These are phyloP conservation scores for Pampusana beccarii DNA, from an alignment of 2,113 vertebrate genomes.

Conservation along the genomic window DNA sequence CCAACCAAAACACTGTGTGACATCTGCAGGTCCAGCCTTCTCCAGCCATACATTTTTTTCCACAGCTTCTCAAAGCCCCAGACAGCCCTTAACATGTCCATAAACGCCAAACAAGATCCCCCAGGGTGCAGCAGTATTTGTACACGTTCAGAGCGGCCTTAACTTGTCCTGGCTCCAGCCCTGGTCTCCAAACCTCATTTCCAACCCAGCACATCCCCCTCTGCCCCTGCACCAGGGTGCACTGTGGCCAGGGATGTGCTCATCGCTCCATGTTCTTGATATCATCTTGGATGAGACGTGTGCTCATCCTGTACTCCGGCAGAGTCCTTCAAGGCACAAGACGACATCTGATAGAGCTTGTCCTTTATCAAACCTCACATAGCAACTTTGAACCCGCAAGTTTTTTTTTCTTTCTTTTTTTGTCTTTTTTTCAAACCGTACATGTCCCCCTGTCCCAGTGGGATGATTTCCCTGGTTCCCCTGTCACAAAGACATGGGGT, in stretches of 20 bases:
- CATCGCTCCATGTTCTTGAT: not conserved
- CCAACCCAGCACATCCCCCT: not conserved
- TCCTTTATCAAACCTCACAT: not conserved
- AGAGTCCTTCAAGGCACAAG: not conserved
- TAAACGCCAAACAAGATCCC: accelerated
- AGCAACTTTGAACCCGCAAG: not conserved
- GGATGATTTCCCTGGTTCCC: accelerated
- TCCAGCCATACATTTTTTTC: not conserved
- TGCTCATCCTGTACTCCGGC: not conserved
- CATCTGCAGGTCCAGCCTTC: not conserved
- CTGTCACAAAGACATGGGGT: not conserved
- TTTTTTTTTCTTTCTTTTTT: not conserved
- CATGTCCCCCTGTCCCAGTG: not conserved
- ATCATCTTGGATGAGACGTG: not conserved
- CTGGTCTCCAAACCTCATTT: not conserved
- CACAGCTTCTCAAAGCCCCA: not conserved
- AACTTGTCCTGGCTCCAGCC: not conserved
- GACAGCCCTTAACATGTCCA: not conserved
- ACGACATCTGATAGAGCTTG: not conserved
- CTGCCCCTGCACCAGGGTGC: no score
- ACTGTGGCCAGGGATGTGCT: not conserved
- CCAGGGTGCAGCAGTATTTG: not conserved
- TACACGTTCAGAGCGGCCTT: not conserved
- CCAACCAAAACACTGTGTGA: not conserved
- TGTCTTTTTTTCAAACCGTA: not conserved